A percentile compares a stretch with the other conserved stretches of the same genome.
phyloP scores from a whole-genome alignment of 2,888 invertebrate genomes.

The Melanostoma mellinum region DNA sequence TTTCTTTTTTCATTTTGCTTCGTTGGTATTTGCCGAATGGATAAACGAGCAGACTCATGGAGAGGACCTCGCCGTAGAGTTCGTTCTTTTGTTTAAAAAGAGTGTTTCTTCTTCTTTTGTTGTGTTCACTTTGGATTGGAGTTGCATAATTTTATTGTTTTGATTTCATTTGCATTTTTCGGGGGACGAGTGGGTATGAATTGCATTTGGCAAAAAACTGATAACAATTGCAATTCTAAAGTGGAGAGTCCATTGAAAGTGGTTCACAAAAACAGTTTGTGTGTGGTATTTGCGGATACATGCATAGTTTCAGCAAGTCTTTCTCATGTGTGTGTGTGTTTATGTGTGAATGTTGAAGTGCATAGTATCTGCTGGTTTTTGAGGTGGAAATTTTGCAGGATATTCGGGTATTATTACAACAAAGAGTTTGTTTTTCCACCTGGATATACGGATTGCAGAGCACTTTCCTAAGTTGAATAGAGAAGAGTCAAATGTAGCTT shows the following conservation, averaged over 20 bases:
- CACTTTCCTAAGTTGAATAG: too few relatives aligned
- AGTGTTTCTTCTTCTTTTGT: neutral
- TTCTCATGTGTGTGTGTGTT: too few relatives aligned
- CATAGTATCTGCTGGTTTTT: too few relatives aligned
- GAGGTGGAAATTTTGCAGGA: too few relatives aligned
- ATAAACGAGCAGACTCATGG: constrained; percentile 3
- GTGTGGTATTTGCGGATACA: too few relatives aligned
- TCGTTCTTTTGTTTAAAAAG: neutral
- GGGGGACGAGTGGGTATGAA: neutral
- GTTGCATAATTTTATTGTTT: constrained; percentile 47
- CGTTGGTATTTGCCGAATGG: constrained; percentile 15
- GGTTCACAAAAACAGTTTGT: too few relatives aligned
- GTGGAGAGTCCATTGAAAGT: neutral
- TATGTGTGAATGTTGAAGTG: too few relatives aligned
- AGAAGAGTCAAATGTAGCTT: too few relatives aligned
- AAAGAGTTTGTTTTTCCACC: too few relatives aligned
- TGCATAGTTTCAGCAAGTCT: too few relatives aligned
- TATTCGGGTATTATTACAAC: too few relatives aligned
- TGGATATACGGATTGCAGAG: too few relatives aligned
- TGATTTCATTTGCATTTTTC: constrained; percentile 7
- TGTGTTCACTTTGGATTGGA: neutral
- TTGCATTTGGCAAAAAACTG: neutral
- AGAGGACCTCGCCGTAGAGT: neutral
- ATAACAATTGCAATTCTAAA: neutral
- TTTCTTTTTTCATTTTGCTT: constrained; percentile 2